Evolutionary conservation across 1,140 invertebrate genomes (phyloP).

Genomic region (Metopolophium dirhodum): DNA sequence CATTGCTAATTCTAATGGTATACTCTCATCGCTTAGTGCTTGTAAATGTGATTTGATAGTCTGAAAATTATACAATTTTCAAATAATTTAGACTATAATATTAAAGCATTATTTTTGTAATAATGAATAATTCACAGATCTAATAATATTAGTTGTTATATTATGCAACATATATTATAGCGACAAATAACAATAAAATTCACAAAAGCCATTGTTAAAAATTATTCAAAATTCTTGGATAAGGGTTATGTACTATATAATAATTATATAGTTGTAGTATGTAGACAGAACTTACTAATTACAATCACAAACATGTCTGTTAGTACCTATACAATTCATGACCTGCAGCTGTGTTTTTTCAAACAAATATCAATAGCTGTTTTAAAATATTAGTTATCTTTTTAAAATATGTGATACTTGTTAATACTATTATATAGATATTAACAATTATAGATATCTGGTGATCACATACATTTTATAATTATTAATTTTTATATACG

Average conservation of each 20-base stretch:
- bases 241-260: not conserved
- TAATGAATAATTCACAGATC: not conserved
- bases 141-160: not conserved
- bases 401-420: too few relatives aligned
- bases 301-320: not conserved
- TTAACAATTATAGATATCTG: not conserved
- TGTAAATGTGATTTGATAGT: constrained; percentile 34
- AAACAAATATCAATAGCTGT: not conserved
- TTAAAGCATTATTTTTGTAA: not conserved
- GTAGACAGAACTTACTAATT: not conserved
- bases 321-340: not conserved
- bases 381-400: not conserved
- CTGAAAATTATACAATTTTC: constrained; percentile 26
- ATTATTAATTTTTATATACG: too few relatives aligned
- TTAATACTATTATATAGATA: not conserved
- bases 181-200: not conserved
- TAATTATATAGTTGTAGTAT: not conserved
- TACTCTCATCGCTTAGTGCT: not conserved
- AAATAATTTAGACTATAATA: not conserved
- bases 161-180: not conserved
- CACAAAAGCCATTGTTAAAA: not conserved
- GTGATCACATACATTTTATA: not conserved
- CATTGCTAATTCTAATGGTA: constrained; percentile 34
- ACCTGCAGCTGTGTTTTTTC: too few relatives aligned
- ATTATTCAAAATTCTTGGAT: not conserved